Evolutionary conservation across 2,113 vertebrate genomes (phyloP).

Genomic region (Tautogolabrus adspersus): DNA sequence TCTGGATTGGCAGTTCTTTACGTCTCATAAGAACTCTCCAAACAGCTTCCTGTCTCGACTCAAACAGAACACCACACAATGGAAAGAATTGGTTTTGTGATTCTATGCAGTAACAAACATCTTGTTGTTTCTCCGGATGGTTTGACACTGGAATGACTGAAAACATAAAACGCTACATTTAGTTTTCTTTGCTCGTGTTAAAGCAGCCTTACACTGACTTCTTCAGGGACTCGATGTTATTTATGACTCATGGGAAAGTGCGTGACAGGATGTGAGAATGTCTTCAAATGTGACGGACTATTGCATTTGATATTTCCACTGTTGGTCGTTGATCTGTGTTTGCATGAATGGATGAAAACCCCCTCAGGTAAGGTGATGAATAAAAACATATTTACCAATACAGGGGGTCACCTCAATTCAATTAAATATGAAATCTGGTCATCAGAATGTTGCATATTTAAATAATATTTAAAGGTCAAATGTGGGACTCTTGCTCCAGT

Average conservation of each 20-base stretch:
- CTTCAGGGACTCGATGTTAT: conserved; percentile 30
- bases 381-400: conserved; percentile 1
- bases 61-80: no score
- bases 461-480: no score
- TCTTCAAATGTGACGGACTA: not conserved
- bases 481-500: no score
- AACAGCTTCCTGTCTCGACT: no score
- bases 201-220: conserved; percentile 24
- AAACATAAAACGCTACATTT: no score
- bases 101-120: no score
- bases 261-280: not conserved
- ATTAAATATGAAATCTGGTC: no score
- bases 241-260: not conserved
- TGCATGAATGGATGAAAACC: not conserved
- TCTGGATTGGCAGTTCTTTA: no score
- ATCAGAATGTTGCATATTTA: no score
- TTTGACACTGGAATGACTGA: not conserved
- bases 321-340: not conserved
- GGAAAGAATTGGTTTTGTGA: no score
- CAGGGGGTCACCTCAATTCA: no score
- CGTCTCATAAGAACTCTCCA: no score
- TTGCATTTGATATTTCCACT: not conserved
- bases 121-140: not conserved
- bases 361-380: conserved; percentile 3
- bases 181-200: not conserved